These are phyloP conservation scores for Labrus mixtus DNA, from an alignment of 2,113 vertebrate species.

Conservation along the genomic window DNA sequence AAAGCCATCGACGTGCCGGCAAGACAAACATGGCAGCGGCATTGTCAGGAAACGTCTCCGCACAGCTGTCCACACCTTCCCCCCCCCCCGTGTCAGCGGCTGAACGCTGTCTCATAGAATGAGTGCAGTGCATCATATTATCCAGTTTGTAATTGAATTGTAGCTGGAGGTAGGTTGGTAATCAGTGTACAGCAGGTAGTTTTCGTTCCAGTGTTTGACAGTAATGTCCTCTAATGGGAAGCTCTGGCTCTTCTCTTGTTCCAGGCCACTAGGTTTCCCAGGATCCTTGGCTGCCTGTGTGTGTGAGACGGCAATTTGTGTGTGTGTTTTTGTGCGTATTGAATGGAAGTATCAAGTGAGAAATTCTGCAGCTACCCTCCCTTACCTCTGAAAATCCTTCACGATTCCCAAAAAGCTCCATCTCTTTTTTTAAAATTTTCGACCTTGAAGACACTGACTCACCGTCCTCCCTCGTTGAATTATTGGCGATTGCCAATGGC, in stretches of 20 bases:
- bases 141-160: constrained; percentile 79
- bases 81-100: constrained; percentile 32
- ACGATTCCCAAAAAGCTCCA: not conserved
- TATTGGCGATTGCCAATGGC: constrained; percentile 25
- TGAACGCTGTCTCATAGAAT: constrained; percentile 49
- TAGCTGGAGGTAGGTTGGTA: constrained; percentile 69
- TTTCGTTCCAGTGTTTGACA: constrained; percentile 75
- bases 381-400: constrained; percentile 14
- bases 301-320: constrained; percentile 1
- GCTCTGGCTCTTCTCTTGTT: constrained; percentile 72
- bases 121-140: constrained; percentile 67
- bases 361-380: not conserved
- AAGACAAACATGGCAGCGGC: constrained; percentile 7
- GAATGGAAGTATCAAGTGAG: not conserved
- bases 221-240: constrained; percentile 82
- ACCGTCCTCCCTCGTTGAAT: constrained; percentile 29
- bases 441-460: constrained; percentile 55
- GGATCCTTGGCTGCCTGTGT: constrained; percentile 25
- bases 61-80: constrained; percentile 58
- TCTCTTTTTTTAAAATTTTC: not conserved
- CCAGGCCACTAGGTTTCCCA: constrained; percentile 65
- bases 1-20: not conserved
- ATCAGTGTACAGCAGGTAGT: constrained; percentile 80
- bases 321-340: not conserved
- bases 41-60: constrained; percentile 48